A percentile compares a stretch with the other conserved stretches of the same genome.
Evolutionary conservation across 2,797 vertebrate genomes (phyloP).

Genomic region (Sebastes nivosus): DNA sequence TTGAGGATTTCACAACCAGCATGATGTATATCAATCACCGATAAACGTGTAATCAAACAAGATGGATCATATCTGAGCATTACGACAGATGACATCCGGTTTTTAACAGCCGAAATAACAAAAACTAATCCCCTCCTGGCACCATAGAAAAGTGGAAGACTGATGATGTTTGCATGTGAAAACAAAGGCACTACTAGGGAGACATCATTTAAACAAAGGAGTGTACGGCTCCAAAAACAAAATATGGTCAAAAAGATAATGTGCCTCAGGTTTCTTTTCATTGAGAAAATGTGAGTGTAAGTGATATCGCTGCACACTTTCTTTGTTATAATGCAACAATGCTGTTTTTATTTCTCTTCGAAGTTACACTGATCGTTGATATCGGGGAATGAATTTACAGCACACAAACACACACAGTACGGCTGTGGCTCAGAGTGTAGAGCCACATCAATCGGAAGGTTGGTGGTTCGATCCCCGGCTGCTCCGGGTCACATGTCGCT

Average conservation of each 20-base stretch:
- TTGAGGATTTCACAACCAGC: not conserved
- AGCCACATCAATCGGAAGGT: too few species aligned
- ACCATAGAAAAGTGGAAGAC: not conserved
- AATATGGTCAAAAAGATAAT: not conserved
- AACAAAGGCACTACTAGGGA: not conserved
- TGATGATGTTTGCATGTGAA: not conserved
- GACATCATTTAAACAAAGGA: not conserved
- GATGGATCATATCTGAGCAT: not conserved
- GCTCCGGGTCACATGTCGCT: too few species aligned
- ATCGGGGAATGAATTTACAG: not conserved
- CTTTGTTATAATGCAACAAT: not conserved
- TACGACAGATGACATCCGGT: too few species aligned
- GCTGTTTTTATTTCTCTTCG: not conserved
- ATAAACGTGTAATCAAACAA: not conserved
- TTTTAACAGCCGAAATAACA: not conserved
- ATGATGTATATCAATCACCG: not conserved
- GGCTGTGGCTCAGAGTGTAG: too few species aligned
- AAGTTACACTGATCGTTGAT: not conserved
- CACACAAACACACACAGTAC: not conserved
- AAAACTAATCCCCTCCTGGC: not conserved
- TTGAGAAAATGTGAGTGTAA: conserved; percentile 3
- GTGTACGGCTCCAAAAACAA: not conserved
- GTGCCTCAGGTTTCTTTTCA: not conserved
- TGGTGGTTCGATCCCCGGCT: too few species aligned
- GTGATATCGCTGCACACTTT: not conserved